Evolutionary conservation across 2,888 invertebrate genomes (phyloP).

Genomic region (Drosophila stalkeri): DNA sequence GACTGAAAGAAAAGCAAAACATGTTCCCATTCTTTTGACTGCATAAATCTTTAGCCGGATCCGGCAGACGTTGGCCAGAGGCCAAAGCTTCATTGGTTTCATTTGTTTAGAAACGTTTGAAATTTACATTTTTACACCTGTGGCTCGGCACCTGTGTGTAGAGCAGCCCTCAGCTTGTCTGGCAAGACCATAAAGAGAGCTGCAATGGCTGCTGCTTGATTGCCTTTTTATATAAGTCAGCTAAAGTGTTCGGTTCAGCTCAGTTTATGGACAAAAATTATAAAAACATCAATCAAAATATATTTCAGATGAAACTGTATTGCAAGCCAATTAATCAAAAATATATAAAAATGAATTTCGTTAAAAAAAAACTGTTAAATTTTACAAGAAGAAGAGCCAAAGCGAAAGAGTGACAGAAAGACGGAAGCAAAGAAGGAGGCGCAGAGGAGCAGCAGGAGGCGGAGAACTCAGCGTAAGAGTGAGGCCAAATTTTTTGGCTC

Average conservation of each 20-base stretch:
- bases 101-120: constrained; percentile 75
- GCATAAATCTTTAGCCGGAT: constrained; percentile 67
- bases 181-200: not conserved
- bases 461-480: not conserved
- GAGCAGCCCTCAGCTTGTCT: not conserved
- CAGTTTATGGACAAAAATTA: constrained; percentile 56
- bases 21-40: constrained; percentile 58
- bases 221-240: not conserved
- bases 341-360: constrained; percentile 34
- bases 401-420: not conserved
- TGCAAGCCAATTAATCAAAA: constrained; percentile 71
- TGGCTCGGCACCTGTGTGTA: constrained; percentile 22
- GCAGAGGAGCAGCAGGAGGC: not conserved
- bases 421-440: not conserved
- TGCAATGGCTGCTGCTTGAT: constrained; percentile 6
- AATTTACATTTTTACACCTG: constrained; percentile 73
- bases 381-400: constrained; percentile 44
- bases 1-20: not conserved
- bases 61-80: constrained; percentile 30
- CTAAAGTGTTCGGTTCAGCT: constrained; percentile 18
- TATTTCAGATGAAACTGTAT: constrained; percentile 57
- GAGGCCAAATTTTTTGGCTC: constrained; percentile 32
- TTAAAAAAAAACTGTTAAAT: constrained; percentile 55
- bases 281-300: constrained; percentile 77
- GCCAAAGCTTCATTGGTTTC: constrained; percentile 22